Evolutionary conservation across 1,140 invertebrate genomes (phyloP).

Genomic region (Oedothorax gibbosus): DNA sequence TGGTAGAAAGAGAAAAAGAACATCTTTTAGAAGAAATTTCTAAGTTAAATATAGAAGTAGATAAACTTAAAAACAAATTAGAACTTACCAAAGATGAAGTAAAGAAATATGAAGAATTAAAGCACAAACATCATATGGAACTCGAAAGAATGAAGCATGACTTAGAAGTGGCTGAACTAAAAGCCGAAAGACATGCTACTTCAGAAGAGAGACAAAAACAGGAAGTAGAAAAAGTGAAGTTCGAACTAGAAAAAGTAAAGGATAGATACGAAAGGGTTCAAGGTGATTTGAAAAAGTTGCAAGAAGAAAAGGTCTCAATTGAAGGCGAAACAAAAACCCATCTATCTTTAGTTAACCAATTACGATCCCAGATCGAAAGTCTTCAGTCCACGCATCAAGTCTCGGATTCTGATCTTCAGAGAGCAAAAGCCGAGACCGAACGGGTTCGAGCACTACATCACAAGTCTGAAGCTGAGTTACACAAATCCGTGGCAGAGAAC

Average conservation of each 20-base stretch:
- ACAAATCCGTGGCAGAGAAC: conserved; percentile 64
- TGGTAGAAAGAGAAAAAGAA: conserved; percentile 65
- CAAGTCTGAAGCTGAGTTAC: conserved; percentile 64
- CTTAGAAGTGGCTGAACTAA: conserved; percentile 80
- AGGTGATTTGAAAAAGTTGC: conserved; percentile 77
- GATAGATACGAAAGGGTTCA: conserved; percentile 86
- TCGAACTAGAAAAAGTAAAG: conserved; percentile 87
- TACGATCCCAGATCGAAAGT: conserved; percentile 40
- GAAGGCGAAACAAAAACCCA: conserved; percentile 64
- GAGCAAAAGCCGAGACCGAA: conserved; percentile 57
- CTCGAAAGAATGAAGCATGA: conserved; percentile 63
- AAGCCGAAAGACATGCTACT: conserved; percentile 79
- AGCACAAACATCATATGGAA: conserved; percentile 63
- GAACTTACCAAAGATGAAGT: conserved; percentile 62
- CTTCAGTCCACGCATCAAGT: conserved; percentile 43
- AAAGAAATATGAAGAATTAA: conserved; percentile 59
- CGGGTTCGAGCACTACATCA: conserved; percentile 62
- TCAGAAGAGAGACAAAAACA: conserved; percentile 83
- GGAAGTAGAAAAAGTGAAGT: conserved; percentile 83
- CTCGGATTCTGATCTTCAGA: conserved; percentile 42
- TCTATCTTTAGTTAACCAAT: conserved; percentile 44
- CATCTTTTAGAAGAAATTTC: conserved; percentile 64
- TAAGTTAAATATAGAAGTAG: conserved; percentile 75
- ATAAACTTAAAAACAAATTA: conserved; percentile 74
- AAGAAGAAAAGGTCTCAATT: conserved; percentile 73